Conservation (phyloP, 2,113 vertebrate species). For the Phrynosoma blainvillii region DNA sequence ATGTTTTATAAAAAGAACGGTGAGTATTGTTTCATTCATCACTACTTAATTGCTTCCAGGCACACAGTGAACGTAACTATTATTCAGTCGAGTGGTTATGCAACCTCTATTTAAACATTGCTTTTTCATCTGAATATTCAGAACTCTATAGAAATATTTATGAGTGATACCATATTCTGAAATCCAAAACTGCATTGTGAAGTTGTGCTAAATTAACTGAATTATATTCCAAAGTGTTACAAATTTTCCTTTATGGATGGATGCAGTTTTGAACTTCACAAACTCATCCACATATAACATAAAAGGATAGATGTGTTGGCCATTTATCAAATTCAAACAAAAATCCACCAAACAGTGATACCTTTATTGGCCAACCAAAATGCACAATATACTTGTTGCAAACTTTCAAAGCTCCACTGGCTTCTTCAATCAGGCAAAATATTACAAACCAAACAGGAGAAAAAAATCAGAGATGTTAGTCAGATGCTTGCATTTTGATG, state of each 20-base stretch:
- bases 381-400: no score
- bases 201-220: background rate
- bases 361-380: no score
- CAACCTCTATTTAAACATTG: background rate
- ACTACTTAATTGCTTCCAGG: background rate
- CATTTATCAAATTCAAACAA: no score
- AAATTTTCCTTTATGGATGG: background rate
- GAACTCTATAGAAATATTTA: background rate
- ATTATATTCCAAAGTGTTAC: background rate
- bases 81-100: background rate
- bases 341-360: no score
- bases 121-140: constrained; percentile 18
- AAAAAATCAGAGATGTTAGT: no score
- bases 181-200: background rate
- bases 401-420: no score
- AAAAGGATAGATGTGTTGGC: no score
- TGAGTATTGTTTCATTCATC: constrained; percentile 67
- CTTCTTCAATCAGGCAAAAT: no score
- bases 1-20: constrained; percentile 95
- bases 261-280: background rate
- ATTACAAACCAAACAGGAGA: no score
- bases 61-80: constrained; percentile 14
- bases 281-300: no score
- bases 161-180: background rate
- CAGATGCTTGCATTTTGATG: no score